Base-by-base conservation (phyloP, 2,888 invertebrate genomes). In the Eupithecia dodoneata region DNA sequence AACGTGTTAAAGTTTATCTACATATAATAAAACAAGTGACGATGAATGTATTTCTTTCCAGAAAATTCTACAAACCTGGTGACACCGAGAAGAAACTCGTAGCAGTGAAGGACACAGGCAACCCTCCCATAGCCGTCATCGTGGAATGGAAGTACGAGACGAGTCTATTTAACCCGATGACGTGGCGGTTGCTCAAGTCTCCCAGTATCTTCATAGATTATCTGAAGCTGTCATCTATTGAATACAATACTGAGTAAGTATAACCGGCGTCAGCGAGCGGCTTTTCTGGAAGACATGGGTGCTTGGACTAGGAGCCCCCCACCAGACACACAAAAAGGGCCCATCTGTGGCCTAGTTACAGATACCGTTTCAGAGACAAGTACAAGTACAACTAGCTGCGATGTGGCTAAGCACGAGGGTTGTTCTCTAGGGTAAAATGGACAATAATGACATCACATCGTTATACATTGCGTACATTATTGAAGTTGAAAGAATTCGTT, bases 91-190 rank as follows among this genome's bases (percentile, higher is more conserved):
- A 95, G 1, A 95, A 96, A 52, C 96, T 98, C 81, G 93, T 98
- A 30, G 96, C 97, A 0, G 96, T 97, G 0, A 95, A 96, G 74
- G 96, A 96, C 80, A 95, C 98, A 0, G 96, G 96, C 0, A 86
- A 90, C 71, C 96, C 96, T 49, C 96, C 97, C 3, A 95, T 96
- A 77, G 96, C 96, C 1, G 96, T 97, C 0, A 96, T 97, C 81
- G 96, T 98, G 2, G 96, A 97, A 84, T 98, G 98, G 98, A 96
- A 97, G 84, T 98, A 97, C 85, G 96, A 97, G 84, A 97, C 97
- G 4, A 97, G 97, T 80, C 90, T 97, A 42, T 96, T 98, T 83
- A 98, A 98, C 91, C 97, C 98, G 0, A 96, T 98, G 81, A 98
- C 98, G 0, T 98, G 98, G 98, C 95, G 98, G 76, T 91, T 98